Evolutionary conservation across 2,113 vertebrate species (phyloP).

Genomic region (Engystomops pustulosus): DNA sequence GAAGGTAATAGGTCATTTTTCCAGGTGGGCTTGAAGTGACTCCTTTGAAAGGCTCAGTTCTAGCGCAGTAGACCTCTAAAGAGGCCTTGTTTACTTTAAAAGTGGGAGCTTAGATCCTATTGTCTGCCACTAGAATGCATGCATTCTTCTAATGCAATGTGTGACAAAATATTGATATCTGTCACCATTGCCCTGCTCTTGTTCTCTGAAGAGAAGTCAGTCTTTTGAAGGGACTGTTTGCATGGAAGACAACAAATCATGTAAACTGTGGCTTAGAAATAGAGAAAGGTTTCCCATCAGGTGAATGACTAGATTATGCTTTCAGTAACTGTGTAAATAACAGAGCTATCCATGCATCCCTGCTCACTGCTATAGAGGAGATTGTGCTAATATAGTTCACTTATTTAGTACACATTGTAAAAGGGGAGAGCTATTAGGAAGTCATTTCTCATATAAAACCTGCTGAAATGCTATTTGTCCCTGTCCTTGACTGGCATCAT

Average conservation of each 20-base stretch:
- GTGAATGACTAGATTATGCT: slow-evolving; percentile 14
- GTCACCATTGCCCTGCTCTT: slow-evolving; percentile 30
- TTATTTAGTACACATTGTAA: neutral
- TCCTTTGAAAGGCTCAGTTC: slow-evolving; percentile 4
- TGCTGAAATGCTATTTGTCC: neutral
- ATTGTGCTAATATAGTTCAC: neutral
- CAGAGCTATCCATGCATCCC: neutral
- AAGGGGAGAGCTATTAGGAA: neutral
- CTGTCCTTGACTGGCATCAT: slow-evolving; percentile 26
- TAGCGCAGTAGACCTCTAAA: slow-evolving; percentile 13
- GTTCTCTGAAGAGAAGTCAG: slow-evolving; percentile 37
- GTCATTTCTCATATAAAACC: slow-evolving; percentile 6
- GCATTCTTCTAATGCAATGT: slow-evolving; percentile 48
- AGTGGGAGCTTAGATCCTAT: slow-evolving; percentile 10
- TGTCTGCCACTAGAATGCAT: slow-evolving; percentile 30
- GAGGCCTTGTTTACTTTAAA: slow-evolving; percentile 41
- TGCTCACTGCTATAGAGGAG: neutral
- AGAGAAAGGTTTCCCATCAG: neutral
- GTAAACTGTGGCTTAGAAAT: slow-evolving; percentile 28
- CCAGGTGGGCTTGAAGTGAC: slow-evolving; percentile 25
- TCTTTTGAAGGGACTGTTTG: slow-evolving; percentile 12
- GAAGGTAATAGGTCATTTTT: slow-evolving; percentile 29
- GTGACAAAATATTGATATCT: slow-evolving; percentile 57
- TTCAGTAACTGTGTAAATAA: slow-evolving; percentile 17
- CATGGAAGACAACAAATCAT: slow-evolving; percentile 5